Evolutionary conservation across 2,113 vertebrate genomes (phyloP), one percentile per base, ranked within the genome.

Genomic region (Haplochromis burtoni): DNA sequence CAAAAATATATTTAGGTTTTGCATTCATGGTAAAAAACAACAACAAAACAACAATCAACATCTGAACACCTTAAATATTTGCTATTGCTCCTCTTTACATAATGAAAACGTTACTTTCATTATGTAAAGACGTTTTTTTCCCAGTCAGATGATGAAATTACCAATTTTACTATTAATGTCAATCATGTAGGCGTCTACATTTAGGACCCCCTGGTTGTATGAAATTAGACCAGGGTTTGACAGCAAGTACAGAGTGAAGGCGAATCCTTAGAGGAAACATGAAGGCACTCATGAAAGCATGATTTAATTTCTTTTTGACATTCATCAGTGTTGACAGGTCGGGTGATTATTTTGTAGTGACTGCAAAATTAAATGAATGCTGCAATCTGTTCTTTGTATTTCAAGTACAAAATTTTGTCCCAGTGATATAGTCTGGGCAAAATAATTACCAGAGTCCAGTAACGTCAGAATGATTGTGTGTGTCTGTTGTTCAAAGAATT

Each of bases 331-430:
- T 17, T 84, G 88, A 51, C 88, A 90, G 84, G 59, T 55, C 10
- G 49, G 79, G n/a, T 79, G 85, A 87, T 84, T 87, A 92, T 91
- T 86, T 91, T 83, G 42, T 45, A 84, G 38, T 31, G 40, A 54
- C 87, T 86, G 79, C 42, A 81, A 91, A 92, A 93, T 91, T 78
- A 82, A 91, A 90, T 88, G 87, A 86, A 87, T 87, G 40, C 81
- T 68, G 53, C 88, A 92, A 87, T 90, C 82, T 92, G 88, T 82
- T 81, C 73, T 84, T 85, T 86, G 57, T 83, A 82, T 55, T 79
- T 33, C 84, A 53, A 89, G 59, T 82, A 88, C 38, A 19, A 80
- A 29, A 54, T 61, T 59, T 40, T 6, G 2, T 80, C 55, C 80
- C 45, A 87, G 16, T 85, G 38, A 84, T 45, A 45, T 21, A 78